phyloP scores from a whole-genome alignment of 2,888 invertebrate species.

The Drosophila anomalata region DNA sequence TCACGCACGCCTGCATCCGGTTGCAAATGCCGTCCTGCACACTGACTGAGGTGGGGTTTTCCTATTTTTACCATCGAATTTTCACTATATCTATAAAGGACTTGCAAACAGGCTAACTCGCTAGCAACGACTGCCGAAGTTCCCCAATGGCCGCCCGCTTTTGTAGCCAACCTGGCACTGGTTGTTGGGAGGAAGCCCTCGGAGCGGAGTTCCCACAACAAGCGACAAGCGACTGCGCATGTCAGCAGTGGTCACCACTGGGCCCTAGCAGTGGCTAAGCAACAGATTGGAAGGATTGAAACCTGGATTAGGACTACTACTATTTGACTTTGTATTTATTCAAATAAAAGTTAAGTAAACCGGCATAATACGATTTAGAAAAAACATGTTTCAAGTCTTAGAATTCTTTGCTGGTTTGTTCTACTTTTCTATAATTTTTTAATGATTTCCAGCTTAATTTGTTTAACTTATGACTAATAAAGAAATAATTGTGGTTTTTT shows the following conservation, averaged over 20 bases:
- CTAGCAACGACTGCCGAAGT: slow-evolving; percentile 71
- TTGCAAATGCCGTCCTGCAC: slow-evolving; percentile 19
- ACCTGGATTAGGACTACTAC: background rate
- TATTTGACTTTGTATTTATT: too few species aligned
- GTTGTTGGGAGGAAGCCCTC: slow-evolving; percentile 31
- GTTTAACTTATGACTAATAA: too few species aligned
- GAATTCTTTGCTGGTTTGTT: too few species aligned
- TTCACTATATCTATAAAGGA: slow-evolving; percentile 18
- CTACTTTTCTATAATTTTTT: too few species aligned
- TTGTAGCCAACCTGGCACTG: slow-evolving; percentile 47
- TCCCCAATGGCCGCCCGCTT: slow-evolving; percentile 32
- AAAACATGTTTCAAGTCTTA: too few species aligned
- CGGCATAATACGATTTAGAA: too few species aligned
- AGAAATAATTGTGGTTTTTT: too few species aligned
- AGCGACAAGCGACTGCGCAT: background rate
- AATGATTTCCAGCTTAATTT: too few species aligned
- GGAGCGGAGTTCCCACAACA: background rate
- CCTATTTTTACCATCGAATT: slow-evolving; percentile 22
- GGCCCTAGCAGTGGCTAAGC: background rate
- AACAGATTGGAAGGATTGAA: slow-evolving; percentile 19
- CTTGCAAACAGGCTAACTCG: slow-evolving; percentile 53
- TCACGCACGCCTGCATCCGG: slow-evolving; percentile 74
- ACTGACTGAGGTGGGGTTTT: slow-evolving; percentile 3
- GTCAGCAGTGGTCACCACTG: background rate
- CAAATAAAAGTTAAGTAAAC: background rate